Evolutionary conservation across 2,888 invertebrate genomes (phyloP), one percentile per base, ranked within the genome.

Genomic region (Drosophila engyochracea): DNA sequence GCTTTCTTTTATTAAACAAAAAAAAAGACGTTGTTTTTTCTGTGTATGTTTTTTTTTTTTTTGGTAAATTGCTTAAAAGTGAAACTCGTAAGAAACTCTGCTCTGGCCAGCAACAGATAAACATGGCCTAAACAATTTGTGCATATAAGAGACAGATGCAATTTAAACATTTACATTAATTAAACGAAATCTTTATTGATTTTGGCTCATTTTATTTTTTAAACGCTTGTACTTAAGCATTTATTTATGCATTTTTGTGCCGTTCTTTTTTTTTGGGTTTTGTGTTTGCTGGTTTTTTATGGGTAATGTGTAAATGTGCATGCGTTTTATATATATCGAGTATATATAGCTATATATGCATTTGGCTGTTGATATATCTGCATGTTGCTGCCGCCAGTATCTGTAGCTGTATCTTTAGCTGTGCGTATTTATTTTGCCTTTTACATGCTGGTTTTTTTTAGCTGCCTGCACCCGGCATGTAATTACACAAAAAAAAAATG

Each of bases 341-440:
- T 30, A 52, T 19, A 28, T 55, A 14, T 41, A 53, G n/a, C 31
- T 49, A 19, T 53, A 30, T 52, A 49, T 33, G 19, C 30, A n/a
- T 59, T 14, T 37, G 30, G 1, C 44, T 61, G 51, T 33, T 39
- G 52, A 62, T 72, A 49, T 47, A 72, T 66, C 54, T 65, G 51
- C 47, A 53, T 14, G 30, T 37, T 33, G 49, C 39, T 66, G 59
- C 53, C 41, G 41, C 30, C 39, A 69, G 66, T 31, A 61, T 49
- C 39, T 70, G 67, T 59, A 55, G 52, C 54, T 73, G 65, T 76
- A 78, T 79, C 73, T 88, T 83, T 85, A 82, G 75, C 89, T 83
- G 86, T 82, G 89, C 82, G 86, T 85, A 85, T 85, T 85, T 83
- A 83, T 78, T 83, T 78, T 81, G 81, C 72, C 71, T 66, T 84